Percentiles rank a stretch among this genome's conserved stretches.
phyloP scores from a whole-genome alignment of 2,113 vertebrate genomes.

The Nibea coibor region DNA sequence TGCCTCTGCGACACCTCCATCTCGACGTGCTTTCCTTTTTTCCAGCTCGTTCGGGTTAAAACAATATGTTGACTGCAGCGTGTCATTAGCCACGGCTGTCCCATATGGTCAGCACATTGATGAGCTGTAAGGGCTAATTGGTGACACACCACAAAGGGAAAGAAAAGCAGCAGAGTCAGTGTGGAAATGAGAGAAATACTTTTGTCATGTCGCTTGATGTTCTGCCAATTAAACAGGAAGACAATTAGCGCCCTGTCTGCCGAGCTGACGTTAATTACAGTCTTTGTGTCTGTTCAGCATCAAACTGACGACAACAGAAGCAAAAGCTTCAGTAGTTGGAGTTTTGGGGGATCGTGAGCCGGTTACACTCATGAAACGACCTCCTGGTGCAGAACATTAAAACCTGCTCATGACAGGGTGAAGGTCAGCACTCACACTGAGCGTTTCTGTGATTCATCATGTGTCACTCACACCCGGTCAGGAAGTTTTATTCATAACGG shows the following conservation, averaged over 20 bases:
- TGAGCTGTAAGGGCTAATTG: constrained; percentile 25
- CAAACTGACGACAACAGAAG: constrained; percentile 21
- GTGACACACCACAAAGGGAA: constrained; percentile 23
- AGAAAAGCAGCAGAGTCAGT: constrained; percentile 10
- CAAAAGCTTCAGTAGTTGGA: constrained; percentile 4
- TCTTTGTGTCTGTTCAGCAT: constrained; percentile 25
- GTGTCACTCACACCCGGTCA: neutral
- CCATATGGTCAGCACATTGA: constrained; percentile 57
- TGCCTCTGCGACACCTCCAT: constrained; percentile 25
- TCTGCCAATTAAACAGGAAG: constrained; percentile 47
- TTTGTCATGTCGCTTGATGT: constrained; percentile 43
- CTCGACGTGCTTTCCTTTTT: constrained; percentile 7
- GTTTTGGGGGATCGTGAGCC: neutral
- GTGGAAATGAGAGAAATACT: constrained; percentile 18
- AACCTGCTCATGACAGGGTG: too few species aligned
- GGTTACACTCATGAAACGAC: neutral
- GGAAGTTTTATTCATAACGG: neutral
- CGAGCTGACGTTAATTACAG: neutral
- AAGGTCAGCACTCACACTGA: neutral
- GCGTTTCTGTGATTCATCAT: neutral
- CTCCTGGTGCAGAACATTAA: neutral
- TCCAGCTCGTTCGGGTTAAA: constrained; percentile 31
- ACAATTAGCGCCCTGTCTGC: constrained; percentile 2
- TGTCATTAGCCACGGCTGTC: constrained; percentile 24
- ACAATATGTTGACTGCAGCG: constrained; percentile 47